Conservation (phyloP, 2,797 vertebrate genomes). For the Lepus oiostolus region DNA sequence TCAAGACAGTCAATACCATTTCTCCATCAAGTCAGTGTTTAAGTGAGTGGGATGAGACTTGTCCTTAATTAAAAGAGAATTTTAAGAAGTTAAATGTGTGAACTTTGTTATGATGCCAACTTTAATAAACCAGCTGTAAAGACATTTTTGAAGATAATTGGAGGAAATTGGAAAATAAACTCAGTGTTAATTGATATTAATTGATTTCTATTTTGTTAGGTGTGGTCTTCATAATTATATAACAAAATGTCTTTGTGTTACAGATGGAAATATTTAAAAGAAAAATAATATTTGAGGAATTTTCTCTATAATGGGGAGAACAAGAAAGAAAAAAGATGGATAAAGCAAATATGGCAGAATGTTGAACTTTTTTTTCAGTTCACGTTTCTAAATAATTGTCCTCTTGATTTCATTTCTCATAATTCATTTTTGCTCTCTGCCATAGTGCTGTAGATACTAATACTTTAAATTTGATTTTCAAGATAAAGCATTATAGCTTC, state of each 20-base stretch:
- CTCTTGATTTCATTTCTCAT: background rate
- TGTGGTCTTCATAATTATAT: background rate
- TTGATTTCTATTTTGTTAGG: background rate
- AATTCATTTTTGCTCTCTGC: background rate
- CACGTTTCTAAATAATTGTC: background rate
- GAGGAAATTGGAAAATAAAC: background rate
- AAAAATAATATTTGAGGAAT: background rate
- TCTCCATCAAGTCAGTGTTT: background rate
- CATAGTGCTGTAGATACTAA: background rate
- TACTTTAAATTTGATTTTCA: slow-evolving; percentile 1
- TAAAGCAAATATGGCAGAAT: background rate
- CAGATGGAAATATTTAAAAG: background rate
- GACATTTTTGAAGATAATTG: slow-evolving; percentile 1
- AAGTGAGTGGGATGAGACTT: background rate
- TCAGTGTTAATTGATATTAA: background rate
- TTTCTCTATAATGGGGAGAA: background rate
- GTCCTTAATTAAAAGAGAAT: background rate
- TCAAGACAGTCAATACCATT: background rate
- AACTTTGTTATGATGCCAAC: background rate
- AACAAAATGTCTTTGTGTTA: slow-evolving; percentile 8
- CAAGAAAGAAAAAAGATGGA: background rate
- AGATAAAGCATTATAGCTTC: background rate
- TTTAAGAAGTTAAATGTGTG: background rate
- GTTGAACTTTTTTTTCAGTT: background rate
- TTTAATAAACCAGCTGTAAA: background rate